Percentiles rank a stretch among this genome's conserved stretches.
These are phyloP conservation scores for Oryzaephilus surinamensis DNA, from an alignment of 1,140 invertebrate genomes.

Conservation along the genomic window DNA sequence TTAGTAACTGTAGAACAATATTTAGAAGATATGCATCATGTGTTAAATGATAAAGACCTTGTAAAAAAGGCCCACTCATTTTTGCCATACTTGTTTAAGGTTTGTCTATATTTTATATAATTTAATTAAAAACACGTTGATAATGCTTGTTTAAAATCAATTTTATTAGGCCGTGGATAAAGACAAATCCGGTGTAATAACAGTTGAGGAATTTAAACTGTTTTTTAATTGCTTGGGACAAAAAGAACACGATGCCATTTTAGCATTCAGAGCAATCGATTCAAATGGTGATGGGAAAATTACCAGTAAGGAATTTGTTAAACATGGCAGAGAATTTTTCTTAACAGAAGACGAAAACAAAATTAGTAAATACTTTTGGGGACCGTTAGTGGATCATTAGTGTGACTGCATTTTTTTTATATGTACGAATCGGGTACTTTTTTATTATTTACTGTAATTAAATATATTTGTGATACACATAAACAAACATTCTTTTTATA, in stretches of 20 bases:
- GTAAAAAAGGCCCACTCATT: constrained; percentile 63
- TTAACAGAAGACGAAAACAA: constrained; percentile 60
- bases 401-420: background rate
- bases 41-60: constrained; percentile 60
- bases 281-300: constrained; percentile 65
- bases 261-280: constrained; percentile 67
- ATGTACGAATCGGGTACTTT: background rate
- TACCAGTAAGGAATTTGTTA: constrained; percentile 65
- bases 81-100: constrained; percentile 69
- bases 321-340: constrained; percentile 68
- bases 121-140: background rate
- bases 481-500: too few relatives aligned
- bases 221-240: constrained; percentile 71
- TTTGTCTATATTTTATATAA: constrained; percentile 30
- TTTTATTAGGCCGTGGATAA: constrained; percentile 63
- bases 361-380: constrained; percentile 77
- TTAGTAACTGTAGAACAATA: constrained; percentile 69
- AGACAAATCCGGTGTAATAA: constrained; percentile 63
- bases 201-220: constrained; percentile 68
- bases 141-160: background rate
- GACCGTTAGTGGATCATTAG: constrained; percentile 50
- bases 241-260: constrained; percentile 57
- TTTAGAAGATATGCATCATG: constrained; percentile 67
- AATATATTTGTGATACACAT: background rate
- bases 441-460: background rate